Evolutionary conservation across 2,113 vertebrate species (phyloP), one percentile per base, ranked within the genome.

Genomic region (Chamaetylas fuelleborni): DNA sequence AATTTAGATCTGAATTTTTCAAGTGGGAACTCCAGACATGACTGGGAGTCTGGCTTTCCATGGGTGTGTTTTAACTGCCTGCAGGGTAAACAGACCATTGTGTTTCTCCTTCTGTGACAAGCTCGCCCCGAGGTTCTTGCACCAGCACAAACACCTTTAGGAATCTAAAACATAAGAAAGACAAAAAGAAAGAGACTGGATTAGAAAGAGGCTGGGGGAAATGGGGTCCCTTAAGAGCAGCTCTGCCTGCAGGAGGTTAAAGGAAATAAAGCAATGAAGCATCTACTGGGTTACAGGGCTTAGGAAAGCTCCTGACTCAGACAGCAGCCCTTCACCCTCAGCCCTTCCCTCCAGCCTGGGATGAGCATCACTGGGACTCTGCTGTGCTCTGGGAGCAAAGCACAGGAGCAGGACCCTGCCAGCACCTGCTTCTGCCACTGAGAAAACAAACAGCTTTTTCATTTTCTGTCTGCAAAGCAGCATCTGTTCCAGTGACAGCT

Each of bases 101-200:
- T 95, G 97, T 98, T 94, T 97, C 97, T 98, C 97, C 98, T 98
- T 95, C 97, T 88, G 96, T 94, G 97, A 97, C 97, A 98, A 98
- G 98, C 98, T 98, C 98, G 97, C 98, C 98, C 97, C 97, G 98
- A 97, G 97, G 97, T 97, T 98, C 98, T 97, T 97, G 98, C 96
- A 97, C 97, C 97, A 97, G 98, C 96, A 96, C 97, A 98, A 96
- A 96, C 97, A 95, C 98, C 98, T 98, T 98, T 99, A 99, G 98
- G 99, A 98, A 99, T 99, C 99, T 99, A 99, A 92, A 98, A 99
- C 97, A 98, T 95, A 98, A 98, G 95, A 97, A 95, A 97, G 97
- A 93, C 74, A 96, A 95, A 97, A 91, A 97, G 71, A 95, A 76
- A 96, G 85, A 88, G 57, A 67, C 34, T 8, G 81, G 65, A 86